These are phyloP conservation scores for Tonatia bakeri DNA, from an alignment of 2,113 vertebrate species.

Conservation along the genomic window DNA sequence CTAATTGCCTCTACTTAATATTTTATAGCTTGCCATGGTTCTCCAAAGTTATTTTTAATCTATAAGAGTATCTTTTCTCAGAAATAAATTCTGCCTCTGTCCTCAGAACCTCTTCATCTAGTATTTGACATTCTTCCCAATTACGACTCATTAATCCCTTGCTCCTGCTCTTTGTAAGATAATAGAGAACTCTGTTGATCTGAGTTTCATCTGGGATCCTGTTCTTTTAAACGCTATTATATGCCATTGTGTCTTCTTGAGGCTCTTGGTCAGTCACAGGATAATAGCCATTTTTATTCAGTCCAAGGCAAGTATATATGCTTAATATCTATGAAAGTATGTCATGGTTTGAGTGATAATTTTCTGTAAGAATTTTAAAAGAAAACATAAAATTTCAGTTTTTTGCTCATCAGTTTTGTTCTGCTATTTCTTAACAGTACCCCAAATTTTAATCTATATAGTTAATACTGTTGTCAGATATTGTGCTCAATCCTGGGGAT, in stretches of 20 bases:
- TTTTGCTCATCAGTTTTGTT: neutral
- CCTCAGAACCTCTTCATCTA: neutral
- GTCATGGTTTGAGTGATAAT: neutral
- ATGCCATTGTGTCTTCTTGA: neutral
- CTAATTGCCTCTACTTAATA: neutral
- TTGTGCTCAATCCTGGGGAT: neutral
- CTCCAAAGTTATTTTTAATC: neutral
- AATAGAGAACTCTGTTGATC: neutral
- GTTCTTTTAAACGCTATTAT: neutral
- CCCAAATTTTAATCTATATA: neutral
- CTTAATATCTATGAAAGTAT: neutral
- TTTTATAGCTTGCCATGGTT: neutral
- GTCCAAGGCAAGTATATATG: neutral
- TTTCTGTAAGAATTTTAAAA: conserved; percentile 8
- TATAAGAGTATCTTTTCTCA: neutral
- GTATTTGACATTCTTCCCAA: neutral
- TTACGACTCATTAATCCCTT: neutral
- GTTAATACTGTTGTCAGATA: neutral
- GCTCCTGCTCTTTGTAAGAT: neutral
- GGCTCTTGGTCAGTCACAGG: neutral
- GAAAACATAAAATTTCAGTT: neutral
- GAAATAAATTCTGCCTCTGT: neutral
- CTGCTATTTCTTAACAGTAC: neutral
- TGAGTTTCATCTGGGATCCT: neutral
- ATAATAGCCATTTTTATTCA: neutral